Evolutionary conservation across 2,113 vertebrate genomes (phyloP), one percentile per base, ranked within the genome.

Genomic region (Coptodon bakossiorum): DNA sequence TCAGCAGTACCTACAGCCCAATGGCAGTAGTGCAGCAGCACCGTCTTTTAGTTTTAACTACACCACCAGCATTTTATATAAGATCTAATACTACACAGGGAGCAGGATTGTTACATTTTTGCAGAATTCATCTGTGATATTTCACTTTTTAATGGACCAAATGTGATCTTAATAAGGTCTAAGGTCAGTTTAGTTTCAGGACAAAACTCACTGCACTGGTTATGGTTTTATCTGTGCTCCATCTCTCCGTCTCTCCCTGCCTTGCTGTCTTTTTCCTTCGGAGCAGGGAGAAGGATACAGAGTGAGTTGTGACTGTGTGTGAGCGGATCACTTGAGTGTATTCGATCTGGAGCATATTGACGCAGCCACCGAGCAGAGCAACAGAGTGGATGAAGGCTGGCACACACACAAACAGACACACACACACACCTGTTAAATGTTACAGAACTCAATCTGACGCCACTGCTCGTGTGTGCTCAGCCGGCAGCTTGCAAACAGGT

Each of bases 61-160:
- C 3, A 97, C 97, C 86, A 97, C 97, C 96, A 99, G 98, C 96
- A 96, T 97, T 97, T 97, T 99, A 96, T 99, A 98, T 96, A 99
- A 99, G 95, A 99, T 99, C 95, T 99, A 96, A 97, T 87, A 19
- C 34, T 27, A 10, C 10, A 50, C 48, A 13, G 38, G 45, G 38
- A 79, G 43, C 34, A 83, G 50, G 81, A 85, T 76, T 80, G 22
- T 71, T 68, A 50, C 3, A 6, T 88, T 91, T 88, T 83, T 89
- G 48, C 88, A 61, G 76, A 86, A 80, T 34, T 87, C 63, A 81
- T 61, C 52, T 54, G 45, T 40, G 53, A 84, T 53, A 56, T 76
- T 88, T 89, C 61, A 76, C n/a, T 89, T 89, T 89, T 79, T 85
- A 88, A 80, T 38, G 86, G 83, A 86, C 80, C 79, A 89, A 38